A percentile compares a stretch with the other conserved stretches of the same genome.
Conservation (phyloP, 1,140 invertebrate genomes). For the Thrips palmi region DNA sequence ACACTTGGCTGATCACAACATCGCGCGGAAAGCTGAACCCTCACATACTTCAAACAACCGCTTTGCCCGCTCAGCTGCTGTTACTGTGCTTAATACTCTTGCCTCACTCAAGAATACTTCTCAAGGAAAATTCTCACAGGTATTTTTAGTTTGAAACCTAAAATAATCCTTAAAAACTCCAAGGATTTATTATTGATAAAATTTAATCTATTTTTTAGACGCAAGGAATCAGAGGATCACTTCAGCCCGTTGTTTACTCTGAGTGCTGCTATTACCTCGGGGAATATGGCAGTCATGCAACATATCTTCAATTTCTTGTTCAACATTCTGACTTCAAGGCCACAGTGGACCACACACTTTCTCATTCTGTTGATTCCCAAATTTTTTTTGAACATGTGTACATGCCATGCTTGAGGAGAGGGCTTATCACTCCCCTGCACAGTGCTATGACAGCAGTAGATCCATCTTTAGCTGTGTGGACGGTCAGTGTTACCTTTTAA, state of each 20-base stretch:
- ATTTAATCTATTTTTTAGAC: no score
- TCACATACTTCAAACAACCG: no score
- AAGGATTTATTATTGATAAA: no score
- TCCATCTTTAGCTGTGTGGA: conserved; percentile 39
- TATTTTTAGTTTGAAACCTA: no score
- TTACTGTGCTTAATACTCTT: no score
- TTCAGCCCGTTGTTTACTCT: conserved; percentile 39
- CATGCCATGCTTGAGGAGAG: conserved; percentile 38
- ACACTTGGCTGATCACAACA: no score
- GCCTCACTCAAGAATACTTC: no score
- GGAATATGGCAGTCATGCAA: conserved; percentile 45
- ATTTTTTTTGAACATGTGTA: conserved; percentile 50
- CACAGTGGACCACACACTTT: conserved; percentile 38
- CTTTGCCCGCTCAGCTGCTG: no score
- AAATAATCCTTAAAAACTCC: no score
- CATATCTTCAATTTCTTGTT: conserved; percentile 49
- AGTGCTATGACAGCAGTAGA: conserved; percentile 39
- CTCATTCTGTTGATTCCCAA: conserved; percentile 41
- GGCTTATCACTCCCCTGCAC: conserved; percentile 35
- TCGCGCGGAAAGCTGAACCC: no score
- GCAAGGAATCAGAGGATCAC: no score
- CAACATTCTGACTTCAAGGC: conserved; percentile 37
- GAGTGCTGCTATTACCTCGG: conserved; percentile 53
- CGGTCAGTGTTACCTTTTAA: conserved; percentile 24
- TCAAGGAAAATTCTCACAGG: no score